Evolutionary conservation across 2,113 vertebrate genomes (phyloP), one percentile per base, ranked within the genome.

Genomic region (Scartelaos histophorus): DNA sequence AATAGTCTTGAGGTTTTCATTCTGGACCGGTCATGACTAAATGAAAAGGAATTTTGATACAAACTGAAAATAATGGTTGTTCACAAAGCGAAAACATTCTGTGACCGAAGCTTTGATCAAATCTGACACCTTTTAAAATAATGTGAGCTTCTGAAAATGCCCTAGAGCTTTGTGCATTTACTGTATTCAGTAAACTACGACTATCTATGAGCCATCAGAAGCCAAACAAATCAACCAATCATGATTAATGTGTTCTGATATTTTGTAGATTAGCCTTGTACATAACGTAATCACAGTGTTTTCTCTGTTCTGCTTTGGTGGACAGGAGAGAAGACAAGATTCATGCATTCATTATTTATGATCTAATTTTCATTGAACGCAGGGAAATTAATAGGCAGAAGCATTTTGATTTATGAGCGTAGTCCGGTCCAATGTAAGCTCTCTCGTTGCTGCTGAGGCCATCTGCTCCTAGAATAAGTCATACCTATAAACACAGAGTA

Each of bases 51-150:
- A 35, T 34, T 34, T 35, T 34, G 15, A 34, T 34, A 35, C 71
- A 73, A 60, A 79, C 35, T 2, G 24, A 73, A 67, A 71, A 69
- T 78, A 84, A 81, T 76, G 78, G 72, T 80, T 80, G 75, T 77
- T 77, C 76, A 84, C 75, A 45, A 85, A 86, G 91, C 87, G 80
- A 87, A 90, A 82, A 58, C 73, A 60, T 76, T 68, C 79, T 71
- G 87, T 72, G 80, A 73, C 73, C 75, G 62, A 72, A 78, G 73
- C 72, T 62, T 57, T 90, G 83, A 92, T 91, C 88, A 75, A 73
- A 86, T 82, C 81, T 88, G 91, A 92, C 90, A 88, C 81, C 64
- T 85, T 85, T 91, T 85, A 89, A 87, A 64, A 90, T 90, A 81
- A 87, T 78, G 80, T 86, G 71, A 84, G 76, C 79, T 75, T 87